A percentile compares a stretch with the other conserved stretches of the same genome.
phyloP scores from a whole-genome alignment of 2,888 invertebrate genomes.

The Chrysolina haemoptera region DNA sequence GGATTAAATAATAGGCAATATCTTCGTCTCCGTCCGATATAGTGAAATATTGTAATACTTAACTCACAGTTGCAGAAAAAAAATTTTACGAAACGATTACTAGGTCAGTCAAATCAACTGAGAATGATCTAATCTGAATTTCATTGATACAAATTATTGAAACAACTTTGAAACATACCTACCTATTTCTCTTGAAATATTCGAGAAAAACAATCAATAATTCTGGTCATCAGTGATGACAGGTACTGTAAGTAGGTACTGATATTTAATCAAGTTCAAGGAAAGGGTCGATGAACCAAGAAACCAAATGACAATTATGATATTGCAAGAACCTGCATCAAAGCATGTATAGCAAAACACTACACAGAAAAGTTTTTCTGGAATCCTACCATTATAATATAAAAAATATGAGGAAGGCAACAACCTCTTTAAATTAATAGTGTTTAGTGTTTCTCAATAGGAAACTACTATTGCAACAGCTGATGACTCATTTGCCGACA shows the following conservation, averaged over 20 bases:
- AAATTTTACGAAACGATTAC: too few relatives aligned
- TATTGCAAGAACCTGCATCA: conserved; percentile 12
- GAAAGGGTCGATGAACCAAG: background rate
- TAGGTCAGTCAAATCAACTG: too few relatives aligned
- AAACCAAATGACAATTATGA: conserved; percentile 12
- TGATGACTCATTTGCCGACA: conserved; percentile 27
- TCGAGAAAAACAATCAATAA: background rate
- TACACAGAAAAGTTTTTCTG: background rate
- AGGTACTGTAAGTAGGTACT: background rate
- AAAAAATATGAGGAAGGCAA: conserved; percentile 27
- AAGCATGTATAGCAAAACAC: background rate
- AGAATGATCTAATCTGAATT: too few relatives aligned
- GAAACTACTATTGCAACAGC: conserved; percentile 28
- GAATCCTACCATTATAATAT: too few relatives aligned
- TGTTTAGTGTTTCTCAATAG: conserved; percentile 28
- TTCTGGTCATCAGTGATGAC: too few relatives aligned
- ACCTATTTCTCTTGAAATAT: too few relatives aligned
- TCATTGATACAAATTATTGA: too few relatives aligned
- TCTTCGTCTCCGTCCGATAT: too few relatives aligned
- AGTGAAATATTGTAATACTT: too few relatives aligned
- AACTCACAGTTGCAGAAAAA: too few relatives aligned
- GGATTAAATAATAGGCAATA: too few relatives aligned
- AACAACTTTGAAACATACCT: too few relatives aligned
- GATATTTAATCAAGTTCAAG: conserved; percentile 23
- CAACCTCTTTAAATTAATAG: conserved; percentile 38